Evolutionary conservation across 2,888 invertebrate genomes (phyloP).

Genomic region (Sthenelais limicola): DNA sequence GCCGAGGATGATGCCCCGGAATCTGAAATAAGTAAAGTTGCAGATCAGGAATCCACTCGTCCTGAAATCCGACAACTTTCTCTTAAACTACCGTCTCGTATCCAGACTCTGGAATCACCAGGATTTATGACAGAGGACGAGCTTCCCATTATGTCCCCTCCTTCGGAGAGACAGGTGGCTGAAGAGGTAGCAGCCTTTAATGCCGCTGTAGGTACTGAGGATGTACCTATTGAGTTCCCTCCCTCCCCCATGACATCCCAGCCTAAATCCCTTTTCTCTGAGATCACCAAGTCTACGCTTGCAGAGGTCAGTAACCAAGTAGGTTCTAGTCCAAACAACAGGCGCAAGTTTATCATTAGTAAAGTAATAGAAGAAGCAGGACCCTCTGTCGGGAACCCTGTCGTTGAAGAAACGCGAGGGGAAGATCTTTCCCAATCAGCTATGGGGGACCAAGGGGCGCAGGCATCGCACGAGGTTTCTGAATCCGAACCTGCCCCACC

Average conservation of each 20-base stretch:
- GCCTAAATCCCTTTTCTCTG: conserved; percentile 36
- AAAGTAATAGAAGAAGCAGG: conserved; percentile 24
- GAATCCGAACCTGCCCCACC: neutral
- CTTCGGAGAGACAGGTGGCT: conserved; percentile 12
- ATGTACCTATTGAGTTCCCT: conserved; percentile 47
- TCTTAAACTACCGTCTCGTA: conserved; percentile 43
- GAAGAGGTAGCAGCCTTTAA: conserved; percentile 34
- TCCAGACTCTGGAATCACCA: conserved; percentile 53
- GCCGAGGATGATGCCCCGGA: no score
- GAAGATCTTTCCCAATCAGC: no score
- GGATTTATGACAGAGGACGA: conserved; percentile 48
- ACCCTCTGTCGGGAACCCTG: neutral
- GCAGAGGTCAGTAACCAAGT: neutral
- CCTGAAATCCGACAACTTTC: neutral
- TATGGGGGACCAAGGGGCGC: conserved; percentile 12
- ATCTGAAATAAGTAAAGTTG: no score
- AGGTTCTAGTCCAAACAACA: conserved; percentile 28
- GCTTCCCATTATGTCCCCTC: conserved; percentile 40
- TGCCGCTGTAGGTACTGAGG: neutral
- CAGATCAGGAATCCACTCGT: no score
- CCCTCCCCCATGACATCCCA: conserved; percentile 52
- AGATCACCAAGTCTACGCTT: no score
- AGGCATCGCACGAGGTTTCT: neutral
- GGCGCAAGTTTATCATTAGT: conserved; percentile 39
- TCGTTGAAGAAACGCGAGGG: neutral